Base-by-base conservation (phyloP, 2,113 vertebrate genomes). In the Oxyura jamaicensis region DNA sequence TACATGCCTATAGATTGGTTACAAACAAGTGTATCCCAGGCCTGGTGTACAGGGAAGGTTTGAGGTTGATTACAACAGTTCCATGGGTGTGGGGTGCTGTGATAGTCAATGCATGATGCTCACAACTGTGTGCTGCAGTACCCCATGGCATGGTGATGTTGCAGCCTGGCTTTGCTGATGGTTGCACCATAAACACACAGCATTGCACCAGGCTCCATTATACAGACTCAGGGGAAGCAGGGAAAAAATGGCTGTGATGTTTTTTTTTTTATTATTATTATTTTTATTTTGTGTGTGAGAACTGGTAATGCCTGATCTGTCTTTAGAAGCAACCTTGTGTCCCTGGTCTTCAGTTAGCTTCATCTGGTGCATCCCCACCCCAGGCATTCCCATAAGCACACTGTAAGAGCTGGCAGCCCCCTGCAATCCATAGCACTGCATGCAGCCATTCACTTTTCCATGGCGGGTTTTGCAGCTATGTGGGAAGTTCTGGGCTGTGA, bases 321-420 rank as follows among this genome's bases (percentile, higher is more conserved):
- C 53, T 19, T 33, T 22, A 67, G 65, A 71, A 62, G 66, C 56
- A 65, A 3, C 6, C 7, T 69, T 3, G 0, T 35, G 17, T 56
- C 14, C 5, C 10, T 28, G n/a, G 23, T 50, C 50, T 66, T 41
- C 29, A 9, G 75, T 50, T 13, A 23, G 22, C 59, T 42, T 88
- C 41, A 10, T 14, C 62, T 20, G 6, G 17, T 0, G 0, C 39
- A 18, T 55, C 31, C 12, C 56, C 11, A 6, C n/a, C 28, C 17
- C 39, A 18, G 14, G 5, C 11, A 20, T 44, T 72, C 48, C 11
- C 0, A 0, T 39, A 36, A 72, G 17, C 21, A 15, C 10, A 25
- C 0, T 0, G 16, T 3, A 2, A 75, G 21, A 67, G 25, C 13
- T 29, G 1, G 0, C 33, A 41, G 26, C 9, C 66, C 11, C 18